Base-by-base conservation (phyloP, 2,113 vertebrate genomes). In the Oceanodroma tethys region DNA sequence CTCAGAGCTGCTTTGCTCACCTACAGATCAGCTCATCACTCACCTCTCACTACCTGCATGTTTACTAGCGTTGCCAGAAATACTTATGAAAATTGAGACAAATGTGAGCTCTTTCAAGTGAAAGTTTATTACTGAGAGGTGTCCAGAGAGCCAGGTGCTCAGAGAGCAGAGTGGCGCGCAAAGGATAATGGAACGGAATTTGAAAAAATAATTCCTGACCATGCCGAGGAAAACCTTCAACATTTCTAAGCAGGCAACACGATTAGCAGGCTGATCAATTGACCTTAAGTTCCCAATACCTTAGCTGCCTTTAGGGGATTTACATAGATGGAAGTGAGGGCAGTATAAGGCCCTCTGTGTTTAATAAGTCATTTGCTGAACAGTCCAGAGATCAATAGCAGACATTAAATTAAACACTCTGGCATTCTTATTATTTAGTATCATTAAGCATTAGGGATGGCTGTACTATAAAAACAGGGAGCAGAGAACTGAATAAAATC, bases 401-500 rank as follows among this genome's bases (percentile, higher is more conserved):
- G 58, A 82, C 76, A 70, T 83, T 90, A 96, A 93, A 97, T 97
- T 95, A 97, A 97, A 67, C 83, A 95, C 72, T 93, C 91, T 94
- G 92, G 71, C 88, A 95, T 98, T 98, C 92, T 96, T 95, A 92
- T 88, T 94, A 96, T 95, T 98, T 97, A 97, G 86, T 93, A 93
- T 95, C 81, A 91, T 91, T 97, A 89, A 50, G 78, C 88, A 93
- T 96, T 96, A 96, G 88, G 93, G 93, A 97, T 95, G 91, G 76
- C 75, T 94, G 90, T 73, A 90, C 55, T 95, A 74, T 89, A 97
- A 97, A 97, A 96, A 85, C 83, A 63, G 34, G 76, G 92, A 96
- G 94, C 82, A 95, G 86, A 97, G 89, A 97, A 97, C 38, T 82
- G 96, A 97, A 97, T 74, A 52, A 97, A 95, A 96, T 94, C 48